Conservation (phyloP, 2,797 vertebrate species). For the Hylomyscus alleni region DNA sequence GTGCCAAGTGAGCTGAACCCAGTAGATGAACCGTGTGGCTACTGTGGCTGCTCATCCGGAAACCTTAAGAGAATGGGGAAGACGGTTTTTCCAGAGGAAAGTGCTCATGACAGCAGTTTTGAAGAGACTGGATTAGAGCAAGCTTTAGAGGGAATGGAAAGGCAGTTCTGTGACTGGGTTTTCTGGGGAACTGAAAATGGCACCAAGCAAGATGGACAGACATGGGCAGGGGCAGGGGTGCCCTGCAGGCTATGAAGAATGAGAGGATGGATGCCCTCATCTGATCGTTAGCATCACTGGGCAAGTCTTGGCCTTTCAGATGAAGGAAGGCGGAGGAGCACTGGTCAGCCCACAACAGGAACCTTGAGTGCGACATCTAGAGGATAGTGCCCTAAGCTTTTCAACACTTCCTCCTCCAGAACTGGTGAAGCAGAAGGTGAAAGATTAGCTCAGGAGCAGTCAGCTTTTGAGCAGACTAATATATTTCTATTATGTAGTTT, state of each 20-base stretch:
- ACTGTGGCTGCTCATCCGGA: slow-evolving; percentile 9
- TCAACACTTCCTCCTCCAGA: slow-evolving; percentile 88
- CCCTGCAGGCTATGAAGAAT: slow-evolving; percentile 46
- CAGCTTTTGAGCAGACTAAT: slow-evolving; percentile 92
- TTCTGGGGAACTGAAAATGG: slow-evolving; percentile 66
- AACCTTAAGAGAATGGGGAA: neutral
- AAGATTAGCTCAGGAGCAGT: slow-evolving; percentile 92
- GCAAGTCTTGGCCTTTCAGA: slow-evolving; percentile 76
- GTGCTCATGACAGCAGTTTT: slow-evolving; percentile 72
- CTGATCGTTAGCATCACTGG: slow-evolving; percentile 75
- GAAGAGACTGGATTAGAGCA: slow-evolving; percentile 90
- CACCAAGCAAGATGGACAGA: slow-evolving; percentile 27
- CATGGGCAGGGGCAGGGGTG: neutral
- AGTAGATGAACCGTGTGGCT: neutral
- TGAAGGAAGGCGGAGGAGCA: neutral
- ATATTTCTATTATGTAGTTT: neutral
- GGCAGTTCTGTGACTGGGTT: slow-evolving; percentile 66
- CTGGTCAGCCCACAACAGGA: neutral
- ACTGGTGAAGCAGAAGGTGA: slow-evolving; percentile 95
- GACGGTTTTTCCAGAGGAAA: slow-evolving; percentile 69
- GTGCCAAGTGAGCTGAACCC: slow-evolving; percentile 58
- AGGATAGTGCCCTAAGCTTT: neutral
- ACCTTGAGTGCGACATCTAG: neutral
- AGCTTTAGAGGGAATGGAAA: slow-evolving; percentile 91
- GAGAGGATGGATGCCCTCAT: slow-evolving; percentile 77